Evolutionary conservation across 35 echinoderm and acorn worm species (phyloP).

Genomic region (Lytechinus pictus): DNA sequence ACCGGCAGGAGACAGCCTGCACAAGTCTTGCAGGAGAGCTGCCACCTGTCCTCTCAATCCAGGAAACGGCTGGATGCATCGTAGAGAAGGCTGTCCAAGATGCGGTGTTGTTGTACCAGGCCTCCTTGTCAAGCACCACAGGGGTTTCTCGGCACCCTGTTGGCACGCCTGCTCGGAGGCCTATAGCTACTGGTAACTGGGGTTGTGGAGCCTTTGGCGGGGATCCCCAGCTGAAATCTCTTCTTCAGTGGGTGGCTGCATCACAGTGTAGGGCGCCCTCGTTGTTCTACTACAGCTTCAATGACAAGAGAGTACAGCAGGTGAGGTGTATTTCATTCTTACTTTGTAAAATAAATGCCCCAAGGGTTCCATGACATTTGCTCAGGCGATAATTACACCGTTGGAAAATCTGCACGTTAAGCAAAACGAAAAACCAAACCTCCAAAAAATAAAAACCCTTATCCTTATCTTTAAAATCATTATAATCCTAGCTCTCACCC

Average conservation of each 20-base stretch:
- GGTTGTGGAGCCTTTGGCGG: constrained; percentile 87
- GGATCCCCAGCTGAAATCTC: constrained; percentile 83
- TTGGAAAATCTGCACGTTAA: no score
- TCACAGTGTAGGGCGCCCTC: constrained; percentile 71
- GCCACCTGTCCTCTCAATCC: constrained; percentile 18
- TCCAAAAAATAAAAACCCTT: no score
- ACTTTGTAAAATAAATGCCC: no score
- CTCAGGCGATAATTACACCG: no score
- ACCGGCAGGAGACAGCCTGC: neutral
- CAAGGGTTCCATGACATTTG: no score
- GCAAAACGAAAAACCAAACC: no score
- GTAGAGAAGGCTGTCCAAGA: constrained; percentile 42
- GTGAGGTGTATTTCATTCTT: constrained; percentile 35
- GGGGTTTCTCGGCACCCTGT: neutral
- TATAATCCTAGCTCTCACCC: no score
- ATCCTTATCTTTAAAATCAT: no score
- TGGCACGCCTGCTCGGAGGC: constrained; percentile 29
- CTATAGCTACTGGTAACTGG: constrained; percentile 88
- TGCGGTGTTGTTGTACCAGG: constrained; percentile 7
- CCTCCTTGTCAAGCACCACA: neutral
- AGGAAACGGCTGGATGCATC: constrained; percentile 17
- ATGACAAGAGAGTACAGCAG: constrained; percentile 63
- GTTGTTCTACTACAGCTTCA: constrained; percentile 76
- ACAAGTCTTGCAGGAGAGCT: constrained; percentile 7
- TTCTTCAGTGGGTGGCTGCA: constrained; percentile 87